phyloP scores from a whole-genome alignment of 2,888 invertebrate genomes.

The Homarus gammarus region DNA sequence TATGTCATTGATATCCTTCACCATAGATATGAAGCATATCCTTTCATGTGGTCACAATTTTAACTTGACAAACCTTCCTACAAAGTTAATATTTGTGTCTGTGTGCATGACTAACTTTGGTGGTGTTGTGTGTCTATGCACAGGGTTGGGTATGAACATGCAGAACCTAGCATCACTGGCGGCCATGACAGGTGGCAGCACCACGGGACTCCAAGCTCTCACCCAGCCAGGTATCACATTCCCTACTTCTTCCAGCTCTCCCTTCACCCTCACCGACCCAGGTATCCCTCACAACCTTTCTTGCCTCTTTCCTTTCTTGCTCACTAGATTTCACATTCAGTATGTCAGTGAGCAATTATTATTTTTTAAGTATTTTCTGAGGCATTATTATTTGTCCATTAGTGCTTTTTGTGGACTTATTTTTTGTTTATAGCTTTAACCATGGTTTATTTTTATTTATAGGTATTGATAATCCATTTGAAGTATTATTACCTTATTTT shows the following conservation, averaged over 20 bases:
- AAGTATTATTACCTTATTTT: not conserved
- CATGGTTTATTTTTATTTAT: not conserved
- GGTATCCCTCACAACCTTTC: constrained; percentile 42
- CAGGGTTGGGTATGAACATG: constrained; percentile 84
- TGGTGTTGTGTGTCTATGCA: constrained; percentile 47
- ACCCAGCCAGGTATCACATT: constrained; percentile 81
- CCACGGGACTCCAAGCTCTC: constrained; percentile 81
- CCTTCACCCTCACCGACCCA: constrained; percentile 66
- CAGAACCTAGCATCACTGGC: constrained; percentile 95
- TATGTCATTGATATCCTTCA: too few relatives aligned
- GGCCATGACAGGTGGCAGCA: constrained; percentile 85
- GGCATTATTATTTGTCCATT: not conserved
- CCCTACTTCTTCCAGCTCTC: constrained; percentile 68
- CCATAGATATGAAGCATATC: not conserved
- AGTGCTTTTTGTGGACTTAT: constrained; percentile 7
- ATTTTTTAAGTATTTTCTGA: too few relatives aligned
- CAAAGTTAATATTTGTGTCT: not conserved
- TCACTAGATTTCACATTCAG: too few relatives aligned
- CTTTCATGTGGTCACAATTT: not conserved
- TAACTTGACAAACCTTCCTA: constrained; percentile 1
- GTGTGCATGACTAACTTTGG: constrained; percentile 44
- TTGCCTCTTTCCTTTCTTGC: not conserved
- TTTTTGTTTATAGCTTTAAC: constrained; percentile 4
- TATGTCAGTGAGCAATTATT: not conserved
- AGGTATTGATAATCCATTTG: not conserved